These are phyloP conservation scores for Gryon sp. DNA, from an alignment of 1,140 invertebrate genomes.

Conservation along the genomic window DNA sequence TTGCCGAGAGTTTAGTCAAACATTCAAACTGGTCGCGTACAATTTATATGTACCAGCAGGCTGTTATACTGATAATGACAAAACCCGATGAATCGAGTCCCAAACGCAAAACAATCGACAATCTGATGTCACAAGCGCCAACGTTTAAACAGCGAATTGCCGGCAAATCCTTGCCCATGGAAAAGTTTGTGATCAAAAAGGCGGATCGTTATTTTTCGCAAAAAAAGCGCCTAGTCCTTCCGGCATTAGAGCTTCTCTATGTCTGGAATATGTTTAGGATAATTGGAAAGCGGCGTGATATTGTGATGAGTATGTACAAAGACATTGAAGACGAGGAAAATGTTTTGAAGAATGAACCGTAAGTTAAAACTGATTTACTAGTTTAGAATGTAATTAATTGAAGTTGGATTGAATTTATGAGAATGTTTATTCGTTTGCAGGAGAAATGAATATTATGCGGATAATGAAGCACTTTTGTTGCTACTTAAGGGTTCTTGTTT, in stretches of 20 bases:
- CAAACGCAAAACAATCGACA: constrained; percentile 79
- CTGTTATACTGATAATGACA: constrained; percentile 88
- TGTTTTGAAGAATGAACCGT: constrained; percentile 70
- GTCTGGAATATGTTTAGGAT: constrained; percentile 96
- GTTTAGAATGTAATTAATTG: neutral
- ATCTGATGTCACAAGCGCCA: constrained; percentile 87
- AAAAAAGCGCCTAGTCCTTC: constrained; percentile 87
- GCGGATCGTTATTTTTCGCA: constrained; percentile 88
- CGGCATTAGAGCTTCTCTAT: constrained; percentile 93
- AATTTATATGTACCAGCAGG: constrained; percentile 94
- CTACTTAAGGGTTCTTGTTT: constrained; percentile 92
- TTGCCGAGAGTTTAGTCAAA: constrained; percentile 85
- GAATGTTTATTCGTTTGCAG: constrained; percentile 59
- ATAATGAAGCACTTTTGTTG: constrained; percentile 89
- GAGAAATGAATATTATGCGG: constrained; percentile 83
- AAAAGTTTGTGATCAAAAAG: constrained; percentile 96
- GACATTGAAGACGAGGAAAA: constrained; percentile 84
- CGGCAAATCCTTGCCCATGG: constrained; percentile 97
- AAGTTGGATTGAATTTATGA: neutral
- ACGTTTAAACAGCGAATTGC: constrained; percentile 93
- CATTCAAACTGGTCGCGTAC: constrained; percentile 95
- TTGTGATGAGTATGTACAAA: constrained; percentile 86
- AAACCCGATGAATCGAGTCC: constrained; percentile 80
- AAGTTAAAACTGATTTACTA: constrained; percentile 44
- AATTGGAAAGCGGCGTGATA: constrained; percentile 85